Conservation (phyloP, 1,140 invertebrate species). For the Arion vulgaris region DNA sequence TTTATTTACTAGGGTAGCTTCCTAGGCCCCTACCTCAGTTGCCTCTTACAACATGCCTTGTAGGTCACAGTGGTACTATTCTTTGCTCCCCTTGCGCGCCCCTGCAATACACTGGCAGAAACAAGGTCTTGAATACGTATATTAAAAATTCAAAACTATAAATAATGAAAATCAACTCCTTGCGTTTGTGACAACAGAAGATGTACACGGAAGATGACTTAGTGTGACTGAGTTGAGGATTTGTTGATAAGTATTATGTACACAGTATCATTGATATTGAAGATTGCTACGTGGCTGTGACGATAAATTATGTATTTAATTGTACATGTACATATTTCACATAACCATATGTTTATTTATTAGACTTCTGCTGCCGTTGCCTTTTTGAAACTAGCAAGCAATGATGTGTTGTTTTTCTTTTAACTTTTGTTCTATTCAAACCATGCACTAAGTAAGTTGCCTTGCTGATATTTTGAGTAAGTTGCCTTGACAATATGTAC, state of each 20-base stretch:
- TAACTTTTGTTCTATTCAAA: background rate
- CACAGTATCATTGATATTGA: background rate
- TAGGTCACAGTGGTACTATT: too few relatives aligned
- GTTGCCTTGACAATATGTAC: background rate
- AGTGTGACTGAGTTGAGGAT: too few relatives aligned
- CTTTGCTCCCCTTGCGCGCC: too few relatives aligned
- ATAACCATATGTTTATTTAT: background rate
- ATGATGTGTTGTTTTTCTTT: background rate
- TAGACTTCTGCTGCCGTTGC: background rate
- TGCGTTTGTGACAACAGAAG: too few relatives aligned
- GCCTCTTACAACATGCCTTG: too few relatives aligned
- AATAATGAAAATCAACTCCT: too few relatives aligned
- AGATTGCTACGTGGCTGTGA: background rate
- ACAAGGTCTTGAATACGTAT: too few relatives aligned
- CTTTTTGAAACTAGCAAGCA: slow-evolving; percentile 15
- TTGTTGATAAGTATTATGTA: background rate
- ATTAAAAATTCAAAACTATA: too few relatives aligned
- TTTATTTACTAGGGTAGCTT: too few relatives aligned
- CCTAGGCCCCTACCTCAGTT: too few relatives aligned
- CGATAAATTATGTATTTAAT: background rate
- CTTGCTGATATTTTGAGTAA: background rate
- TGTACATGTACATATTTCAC: background rate
- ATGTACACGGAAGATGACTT: too few relatives aligned
- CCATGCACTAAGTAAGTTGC: background rate
- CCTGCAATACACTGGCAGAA: too few relatives aligned